Percentiles rank a stretch among this genome's conserved stretches.
These are phyloP conservation scores for Trachurus trachurus DNA, from an alignment of 2,797 vertebrate genomes.

Conservation along the genomic window DNA sequence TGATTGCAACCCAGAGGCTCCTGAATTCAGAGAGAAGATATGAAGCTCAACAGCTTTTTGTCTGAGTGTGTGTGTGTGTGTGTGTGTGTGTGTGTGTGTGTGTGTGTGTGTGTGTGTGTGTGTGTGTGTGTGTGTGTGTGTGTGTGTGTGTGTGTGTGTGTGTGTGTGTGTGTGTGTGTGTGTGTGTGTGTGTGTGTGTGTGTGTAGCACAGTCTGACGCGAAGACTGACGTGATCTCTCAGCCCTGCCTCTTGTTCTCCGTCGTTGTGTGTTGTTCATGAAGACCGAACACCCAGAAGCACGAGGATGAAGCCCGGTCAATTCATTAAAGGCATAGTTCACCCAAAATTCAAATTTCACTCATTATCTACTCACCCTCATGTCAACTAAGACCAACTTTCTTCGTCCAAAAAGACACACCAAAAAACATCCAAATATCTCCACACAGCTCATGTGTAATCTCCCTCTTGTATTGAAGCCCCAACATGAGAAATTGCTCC, in stretches of 20 bases:
- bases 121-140: background rate
- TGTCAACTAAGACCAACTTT: no score
- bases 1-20: slow-evolving; percentile 9
- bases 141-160: background rate
- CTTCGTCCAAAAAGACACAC: no score
- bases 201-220: background rate
- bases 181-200: background rate
- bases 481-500: no score
- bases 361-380: no score
- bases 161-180: background rate
- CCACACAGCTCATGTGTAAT: no score
- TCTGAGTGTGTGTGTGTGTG: background rate
- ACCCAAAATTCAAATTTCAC: no score
- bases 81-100: no score
- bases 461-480: no score
- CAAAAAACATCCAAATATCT: no score
- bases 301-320: background rate
- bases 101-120: no score
- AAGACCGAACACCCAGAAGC: background rate
- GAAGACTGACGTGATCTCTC: background rate
- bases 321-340: background rate
- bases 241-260: background rate
- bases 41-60: slow-evolving; percentile 22
- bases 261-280: no score
- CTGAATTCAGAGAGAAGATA: background rate